Evolutionary conservation across 37 sponge, comb jelly and placozoan genomes (phyloP).

Genomic region (Mnemiopsis leidyi): DNA sequence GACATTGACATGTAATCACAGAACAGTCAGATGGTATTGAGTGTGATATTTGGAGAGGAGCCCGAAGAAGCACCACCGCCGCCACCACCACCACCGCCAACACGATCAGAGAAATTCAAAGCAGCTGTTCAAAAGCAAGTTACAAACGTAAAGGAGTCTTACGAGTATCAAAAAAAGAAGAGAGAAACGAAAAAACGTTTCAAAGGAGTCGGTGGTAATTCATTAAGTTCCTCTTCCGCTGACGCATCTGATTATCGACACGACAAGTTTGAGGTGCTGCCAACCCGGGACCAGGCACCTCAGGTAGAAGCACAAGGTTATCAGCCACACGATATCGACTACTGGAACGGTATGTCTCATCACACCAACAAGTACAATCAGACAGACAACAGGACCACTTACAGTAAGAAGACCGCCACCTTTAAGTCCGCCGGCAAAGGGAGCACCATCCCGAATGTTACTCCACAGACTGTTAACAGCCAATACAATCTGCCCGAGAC

Average conservation of each 20-base stretch:
- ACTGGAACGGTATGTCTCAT: conserved; percentile 8
- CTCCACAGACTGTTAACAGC: neutral
- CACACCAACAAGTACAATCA: neutral
- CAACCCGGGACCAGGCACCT: neutral
- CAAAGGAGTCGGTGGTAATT: neutral
- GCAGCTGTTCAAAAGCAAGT: neutral
- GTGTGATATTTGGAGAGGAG: neutral
- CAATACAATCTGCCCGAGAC: neutral
- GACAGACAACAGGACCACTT: neutral
- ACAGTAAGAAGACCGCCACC: neutral
- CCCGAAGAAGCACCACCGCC: neutral
- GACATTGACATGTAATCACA: neutral
- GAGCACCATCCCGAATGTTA: neutral
- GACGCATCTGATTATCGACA: neutral
- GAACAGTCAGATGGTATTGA: neutral
- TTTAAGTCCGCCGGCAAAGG: neutral
- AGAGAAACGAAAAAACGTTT: neutral
- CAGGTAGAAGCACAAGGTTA: neutral
- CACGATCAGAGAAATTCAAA: neutral
- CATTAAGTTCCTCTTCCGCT: neutral
- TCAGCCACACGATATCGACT: neutral
- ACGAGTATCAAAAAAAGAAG: neutral
- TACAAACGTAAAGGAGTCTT: neutral
- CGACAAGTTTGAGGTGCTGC: conserved; percentile 5
- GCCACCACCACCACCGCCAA: conserved; percentile 7